phyloP scores from a whole-genome alignment of 2,797 vertebrate genomes.

The Xenopus petersii region DNA sequence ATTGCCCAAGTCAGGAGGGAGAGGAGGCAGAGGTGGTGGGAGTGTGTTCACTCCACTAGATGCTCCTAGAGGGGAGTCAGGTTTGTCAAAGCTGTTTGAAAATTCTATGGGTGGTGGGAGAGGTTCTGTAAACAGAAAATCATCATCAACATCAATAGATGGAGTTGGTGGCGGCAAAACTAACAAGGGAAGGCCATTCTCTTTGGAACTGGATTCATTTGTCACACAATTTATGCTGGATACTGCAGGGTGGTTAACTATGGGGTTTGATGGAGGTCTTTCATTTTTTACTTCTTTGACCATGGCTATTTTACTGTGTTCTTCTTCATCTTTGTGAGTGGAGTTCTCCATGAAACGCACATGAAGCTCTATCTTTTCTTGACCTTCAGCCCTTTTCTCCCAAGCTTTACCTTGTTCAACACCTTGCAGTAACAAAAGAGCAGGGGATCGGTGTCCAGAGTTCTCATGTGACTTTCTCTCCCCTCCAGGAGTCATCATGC shows the following conservation, averaged over 20 bases:
- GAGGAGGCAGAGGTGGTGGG: conserved; percentile 64
- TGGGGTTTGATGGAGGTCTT: conserved; percentile 39
- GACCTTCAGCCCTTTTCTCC: conserved; percentile 66
- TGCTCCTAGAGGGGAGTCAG: conserved; percentile 58
- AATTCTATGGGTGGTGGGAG: conserved; percentile 87
- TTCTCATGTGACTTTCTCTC: conserved; percentile 40
- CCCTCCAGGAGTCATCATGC: conserved; percentile 29
- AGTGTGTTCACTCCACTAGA: conserved; percentile 52
- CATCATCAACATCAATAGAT: conserved; percentile 85
- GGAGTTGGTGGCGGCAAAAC: conserved; percentile 86
- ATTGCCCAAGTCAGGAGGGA: conserved; percentile 39
- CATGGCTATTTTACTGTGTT: not conserved
- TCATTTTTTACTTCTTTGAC: conserved; percentile 42
- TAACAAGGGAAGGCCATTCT: conserved; percentile 73
- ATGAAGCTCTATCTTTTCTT: conserved; percentile 70
- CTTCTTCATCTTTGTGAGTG: conserved; percentile 45
- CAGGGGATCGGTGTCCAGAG: conserved; percentile 42
- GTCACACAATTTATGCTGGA: conserved; percentile 32
- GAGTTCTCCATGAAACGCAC: conserved; percentile 63
- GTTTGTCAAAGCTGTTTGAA: conserved; percentile 85
- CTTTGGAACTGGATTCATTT: conserved; percentile 53
- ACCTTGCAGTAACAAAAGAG: conserved; percentile 38
- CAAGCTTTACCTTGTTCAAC: conserved; percentile 60
- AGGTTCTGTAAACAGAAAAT: conserved; percentile 85
- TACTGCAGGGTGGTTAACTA: conserved; percentile 30